Base-by-base conservation (phyloP, 1,140 invertebrate species). In the Camponotus vicinus region DNA sequence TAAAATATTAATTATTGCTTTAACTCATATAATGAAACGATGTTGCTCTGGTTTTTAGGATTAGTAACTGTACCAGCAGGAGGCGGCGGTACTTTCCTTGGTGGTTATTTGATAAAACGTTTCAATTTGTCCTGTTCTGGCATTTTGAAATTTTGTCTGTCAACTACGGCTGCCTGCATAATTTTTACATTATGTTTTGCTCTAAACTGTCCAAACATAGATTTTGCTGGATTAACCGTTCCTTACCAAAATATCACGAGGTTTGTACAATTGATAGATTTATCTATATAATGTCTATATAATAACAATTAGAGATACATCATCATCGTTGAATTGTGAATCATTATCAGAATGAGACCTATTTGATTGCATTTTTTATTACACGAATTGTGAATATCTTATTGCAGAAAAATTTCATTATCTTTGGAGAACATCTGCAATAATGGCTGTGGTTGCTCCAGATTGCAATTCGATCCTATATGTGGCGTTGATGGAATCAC, bases 401-500 rank as follows among this genome's bases (percentile, higher is more conserved):
- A 55, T 55, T 90, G 11, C 70, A 95, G 93, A 55, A 92, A 73
- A 90, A 89, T 55, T 85, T 57, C 69, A 2, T 70, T 93, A 45
- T 92, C 89, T 59, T 90, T 96, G 63, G 92, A 95, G 15, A 94
- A 95, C 37, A 37, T 89, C 3, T 98, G 97, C 90, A 98, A 98
- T 93, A 89, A 88, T n/a, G 95, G 95, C 3, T 98, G 97, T 91
- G 95, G 93, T 0, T 97, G 97, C 92, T 95, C 93, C 7, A 93
- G 91, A 71, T 93, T 92, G 7, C 92, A 96, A 69, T 97, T 96
- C 89, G 95, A 96, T 89, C 97, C 97, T 5, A 96, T 98, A 85
- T 98, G 98, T 94, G 98, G 98, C 8, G 96, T 96, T 11, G 97
- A 98, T 94, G 97, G 97, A 34, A 95, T 97, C 34, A 97, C 97